Evolutionary conservation across 2,113 vertebrate genomes (phyloP).

Genomic region (Aegithalos caudatus): DNA sequence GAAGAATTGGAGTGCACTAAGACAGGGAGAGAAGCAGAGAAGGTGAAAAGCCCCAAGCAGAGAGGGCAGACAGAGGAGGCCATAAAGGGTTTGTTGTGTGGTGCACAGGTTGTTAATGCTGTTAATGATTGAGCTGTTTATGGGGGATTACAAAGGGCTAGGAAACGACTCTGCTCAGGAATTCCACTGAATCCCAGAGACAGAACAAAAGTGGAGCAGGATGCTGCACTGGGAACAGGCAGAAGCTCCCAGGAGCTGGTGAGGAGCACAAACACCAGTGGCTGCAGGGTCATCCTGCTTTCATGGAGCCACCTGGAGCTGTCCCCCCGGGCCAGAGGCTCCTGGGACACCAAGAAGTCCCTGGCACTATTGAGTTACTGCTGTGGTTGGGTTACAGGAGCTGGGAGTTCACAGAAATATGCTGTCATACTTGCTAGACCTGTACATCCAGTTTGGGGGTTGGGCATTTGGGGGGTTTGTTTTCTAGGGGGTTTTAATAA

Average conservation of each 20-base stretch:
- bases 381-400: slow-evolving; percentile 35
- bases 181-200: background rate
- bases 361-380: background rate
- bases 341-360: background rate
- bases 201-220: background rate
- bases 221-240: background rate
- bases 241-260: background rate
- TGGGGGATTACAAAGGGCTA: slow-evolving; percentile 26
- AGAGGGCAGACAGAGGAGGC: background rate
- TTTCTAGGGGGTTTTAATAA: background rate
- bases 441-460: slow-evolving; percentile 37
- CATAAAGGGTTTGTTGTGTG: slow-evolving; percentile 45
- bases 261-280: background rate
- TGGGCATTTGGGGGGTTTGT: background rate
- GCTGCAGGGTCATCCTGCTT: background rate
- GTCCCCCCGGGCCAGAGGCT: background rate
- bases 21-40: background rate
- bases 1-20: background rate
- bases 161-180: background rate
- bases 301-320: background rate
- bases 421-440: slow-evolving; percentile 43
- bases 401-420: slow-evolving; percentile 52
- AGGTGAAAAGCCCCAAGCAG: slow-evolving; percentile 26
- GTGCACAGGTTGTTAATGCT: slow-evolving; percentile 35
- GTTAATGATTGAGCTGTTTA: slow-evolving; percentile 57